A percentile compares a stretch with the other conserved stretches of the same genome.
Conservation (phyloP, 2,797 vertebrate genomes). For the Syngnathus acus region DNA sequence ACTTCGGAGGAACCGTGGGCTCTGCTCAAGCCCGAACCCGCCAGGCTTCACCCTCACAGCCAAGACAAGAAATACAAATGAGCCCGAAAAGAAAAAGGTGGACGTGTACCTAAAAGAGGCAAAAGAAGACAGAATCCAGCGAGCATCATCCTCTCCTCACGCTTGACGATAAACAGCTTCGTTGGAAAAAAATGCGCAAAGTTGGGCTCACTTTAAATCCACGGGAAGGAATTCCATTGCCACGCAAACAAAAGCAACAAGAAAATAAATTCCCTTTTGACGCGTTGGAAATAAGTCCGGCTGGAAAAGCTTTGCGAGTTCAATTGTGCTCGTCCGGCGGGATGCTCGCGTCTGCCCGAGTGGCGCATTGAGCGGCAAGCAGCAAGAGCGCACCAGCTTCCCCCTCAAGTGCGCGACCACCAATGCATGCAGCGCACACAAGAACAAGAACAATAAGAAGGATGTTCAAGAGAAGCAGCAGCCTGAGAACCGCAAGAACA, state of each 20-base stretch:
- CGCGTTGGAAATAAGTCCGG: neutral
- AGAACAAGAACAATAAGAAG: neutral
- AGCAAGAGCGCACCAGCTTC: slow-evolving; percentile 19
- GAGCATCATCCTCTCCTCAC: slow-evolving; percentile 3
- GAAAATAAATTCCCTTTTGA: neutral
- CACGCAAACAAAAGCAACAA: neutral
- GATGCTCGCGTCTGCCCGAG: slow-evolving; percentile 52
- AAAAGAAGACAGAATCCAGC: slow-evolving; percentile 5
- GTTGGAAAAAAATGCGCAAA: slow-evolving; percentile 4
- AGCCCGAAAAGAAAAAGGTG: neutral
- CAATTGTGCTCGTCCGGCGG: slow-evolving; percentile 35
- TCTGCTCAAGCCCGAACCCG: neutral
- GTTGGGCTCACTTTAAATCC: slow-evolving; percentile 10
- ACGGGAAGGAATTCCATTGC: slow-evolving; percentile 1
- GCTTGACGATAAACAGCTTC: neutral
- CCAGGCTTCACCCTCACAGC: neutral
- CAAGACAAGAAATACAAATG: neutral
- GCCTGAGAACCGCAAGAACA: neutral
- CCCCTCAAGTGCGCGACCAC: neutral
- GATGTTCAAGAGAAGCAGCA: neutral
- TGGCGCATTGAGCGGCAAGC: slow-evolving; percentile 49
- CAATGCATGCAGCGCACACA: slow-evolving; percentile 1
- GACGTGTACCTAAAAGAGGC: slow-evolving; percentile 5
- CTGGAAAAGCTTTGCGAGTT: slow-evolving; percentile 33
- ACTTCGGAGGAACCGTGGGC: neutral